Evolutionary conservation across 1,140 invertebrate species (phyloP).

Genomic region (Diabrotica virgifera): DNA sequence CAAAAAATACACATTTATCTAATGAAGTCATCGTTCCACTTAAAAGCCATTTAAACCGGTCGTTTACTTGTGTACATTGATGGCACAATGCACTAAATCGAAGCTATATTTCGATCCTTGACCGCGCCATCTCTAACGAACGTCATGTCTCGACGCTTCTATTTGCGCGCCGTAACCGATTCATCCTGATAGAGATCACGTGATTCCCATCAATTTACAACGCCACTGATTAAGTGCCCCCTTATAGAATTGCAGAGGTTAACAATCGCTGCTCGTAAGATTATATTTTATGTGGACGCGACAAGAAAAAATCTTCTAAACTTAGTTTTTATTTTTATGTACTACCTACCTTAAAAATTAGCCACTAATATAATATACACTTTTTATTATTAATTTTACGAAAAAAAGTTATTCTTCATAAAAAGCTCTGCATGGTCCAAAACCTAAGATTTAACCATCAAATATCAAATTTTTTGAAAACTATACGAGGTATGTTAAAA

Average conservation of each 20-base stretch:
- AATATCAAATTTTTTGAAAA: no score
- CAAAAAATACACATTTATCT: no score
- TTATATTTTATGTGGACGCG: background rate
- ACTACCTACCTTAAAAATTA: no score
- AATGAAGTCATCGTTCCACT: no score
- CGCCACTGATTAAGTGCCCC: background rate
- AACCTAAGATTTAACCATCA: no score
- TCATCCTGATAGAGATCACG: background rate
- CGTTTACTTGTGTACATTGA: background rate
- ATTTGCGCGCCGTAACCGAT: background rate
- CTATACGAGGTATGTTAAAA: no score
- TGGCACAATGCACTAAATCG: background rate
- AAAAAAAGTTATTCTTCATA: no score
- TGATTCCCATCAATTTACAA: background rate
- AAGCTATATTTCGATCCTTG: background rate
- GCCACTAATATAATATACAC: no score
- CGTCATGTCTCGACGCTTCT: background rate
- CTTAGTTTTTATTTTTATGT: no score
- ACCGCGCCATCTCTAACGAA: background rate
- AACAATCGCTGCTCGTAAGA: background rate
- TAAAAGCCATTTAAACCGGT: no score
- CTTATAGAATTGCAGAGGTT: conserved; percentile 6
- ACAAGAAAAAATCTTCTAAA: background rate
- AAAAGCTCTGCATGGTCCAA: no score
- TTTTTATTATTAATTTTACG: no score